A percentile compares a stretch with the other conserved stretches of the same genome.
phyloP scores from a whole-genome alignment of 2,113 vertebrate species.

The Nothobranchius furzeri region DNA sequence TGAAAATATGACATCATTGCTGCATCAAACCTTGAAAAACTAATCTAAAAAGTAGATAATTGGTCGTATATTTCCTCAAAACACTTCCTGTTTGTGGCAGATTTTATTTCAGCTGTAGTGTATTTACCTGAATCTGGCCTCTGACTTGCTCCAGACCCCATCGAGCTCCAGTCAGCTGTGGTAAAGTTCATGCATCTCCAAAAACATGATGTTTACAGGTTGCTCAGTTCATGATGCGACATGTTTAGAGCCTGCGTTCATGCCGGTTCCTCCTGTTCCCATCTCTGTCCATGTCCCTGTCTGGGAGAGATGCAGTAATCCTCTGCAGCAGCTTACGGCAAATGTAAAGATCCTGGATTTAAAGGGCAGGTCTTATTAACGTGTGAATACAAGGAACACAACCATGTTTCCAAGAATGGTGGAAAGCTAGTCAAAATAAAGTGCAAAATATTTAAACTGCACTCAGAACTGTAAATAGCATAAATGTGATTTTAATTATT shows the following conservation, averaged over 20 bases:
- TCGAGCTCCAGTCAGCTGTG: conserved; percentile 46
- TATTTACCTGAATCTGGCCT: conserved; percentile 63
- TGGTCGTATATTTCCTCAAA: no score
- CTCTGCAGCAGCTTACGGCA: conserved; percentile 13
- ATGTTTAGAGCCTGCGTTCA: not conserved
- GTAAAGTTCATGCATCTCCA: conserved; percentile 5
- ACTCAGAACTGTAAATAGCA: not conserved
- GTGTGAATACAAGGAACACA: not conserved
- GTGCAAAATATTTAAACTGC: no score
- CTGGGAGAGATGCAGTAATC: conserved; percentile 41
- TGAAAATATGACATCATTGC: not conserved
- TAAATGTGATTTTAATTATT: not conserved
- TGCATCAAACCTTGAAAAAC: not conserved
- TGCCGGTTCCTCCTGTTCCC: not conserved
- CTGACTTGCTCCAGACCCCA: conserved; percentile 77
- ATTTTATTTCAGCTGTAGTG: not conserved
- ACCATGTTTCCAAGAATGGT: not conserved
- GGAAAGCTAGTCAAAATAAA: no score
- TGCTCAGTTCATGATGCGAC: not conserved
- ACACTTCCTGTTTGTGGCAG: no score
- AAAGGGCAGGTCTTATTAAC: conserved; percentile 13
- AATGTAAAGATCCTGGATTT: conserved; percentile 21
- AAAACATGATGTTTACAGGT: conserved; percentile 1
- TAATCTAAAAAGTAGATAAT: no score
- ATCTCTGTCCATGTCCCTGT: conserved; percentile 5